Conservation (phyloP, 2,888 invertebrate species). For the Digitonthophagus gazella region DNA sequence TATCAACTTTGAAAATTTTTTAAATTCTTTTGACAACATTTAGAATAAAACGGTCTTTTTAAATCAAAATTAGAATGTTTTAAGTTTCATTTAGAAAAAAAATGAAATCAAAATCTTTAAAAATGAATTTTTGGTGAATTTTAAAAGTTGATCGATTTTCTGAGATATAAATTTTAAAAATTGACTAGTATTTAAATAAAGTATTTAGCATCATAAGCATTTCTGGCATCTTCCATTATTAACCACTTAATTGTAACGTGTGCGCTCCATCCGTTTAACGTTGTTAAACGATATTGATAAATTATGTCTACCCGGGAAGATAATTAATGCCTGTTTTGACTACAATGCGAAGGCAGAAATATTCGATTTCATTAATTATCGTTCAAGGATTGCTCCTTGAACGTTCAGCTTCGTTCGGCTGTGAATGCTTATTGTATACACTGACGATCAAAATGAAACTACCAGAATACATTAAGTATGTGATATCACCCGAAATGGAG, state of each 20-base stretch:
- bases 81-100: too few relatives aligned
- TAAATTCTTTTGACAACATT: too few relatives aligned
- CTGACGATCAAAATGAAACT: conserved; percentile 4
- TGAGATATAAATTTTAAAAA: not conserved
- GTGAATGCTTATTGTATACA: not conserved
- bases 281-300: conserved; percentile 2
- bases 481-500: too few relatives aligned
- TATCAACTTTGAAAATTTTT: too few relatives aligned
- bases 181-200: not conserved
- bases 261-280: conserved; percentile 1
- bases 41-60: too few relatives aligned
- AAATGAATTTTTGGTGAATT: too few relatives aligned
- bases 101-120: too few relatives aligned
- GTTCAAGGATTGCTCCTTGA: not conserved
- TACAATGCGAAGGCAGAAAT: conserved; percentile 17
- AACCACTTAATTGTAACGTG: conserved; percentile 2
- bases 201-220: conserved; percentile 5
- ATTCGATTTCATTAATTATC: conserved; percentile 17
- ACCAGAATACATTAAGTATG: too few relatives aligned
- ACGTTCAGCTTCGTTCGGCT: not conserved
- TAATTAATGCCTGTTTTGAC: conserved; percentile 15
- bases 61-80: too few relatives aligned
- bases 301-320: conserved; percentile 1
- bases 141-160: too few relatives aligned
- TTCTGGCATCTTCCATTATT: conserved; percentile 12